These are phyloP conservation scores for Coregonus sp. DNA, from an alignment of 2,797 vertebrate genomes.

Conservation along the genomic window DNA sequence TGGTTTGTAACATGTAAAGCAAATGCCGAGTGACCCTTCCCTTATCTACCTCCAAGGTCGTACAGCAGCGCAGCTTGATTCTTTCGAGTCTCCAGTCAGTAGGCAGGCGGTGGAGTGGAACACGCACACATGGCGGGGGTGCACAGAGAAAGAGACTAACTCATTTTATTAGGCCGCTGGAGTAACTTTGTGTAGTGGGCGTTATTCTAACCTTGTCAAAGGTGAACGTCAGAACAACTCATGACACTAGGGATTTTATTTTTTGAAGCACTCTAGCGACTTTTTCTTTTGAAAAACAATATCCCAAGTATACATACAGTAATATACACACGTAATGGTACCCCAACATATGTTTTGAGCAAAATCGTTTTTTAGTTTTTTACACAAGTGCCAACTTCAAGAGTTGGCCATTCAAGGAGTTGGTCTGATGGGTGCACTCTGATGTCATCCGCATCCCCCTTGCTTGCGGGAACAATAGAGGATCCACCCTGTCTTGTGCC, in stretches of 20 bases:
- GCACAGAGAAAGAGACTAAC: neutral
- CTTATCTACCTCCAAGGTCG: slow-evolving; percentile 60
- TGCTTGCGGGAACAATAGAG: too few relatives aligned
- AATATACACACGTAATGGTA: too few relatives aligned
- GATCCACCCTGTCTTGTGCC: too few relatives aligned
- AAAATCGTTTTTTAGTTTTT: too few relatives aligned
- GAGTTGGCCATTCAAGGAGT: too few relatives aligned
- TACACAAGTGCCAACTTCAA: too few relatives aligned
- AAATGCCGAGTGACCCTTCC: slow-evolving; percentile 40
- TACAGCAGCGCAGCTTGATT: slow-evolving; percentile 39
- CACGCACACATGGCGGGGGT: neutral
- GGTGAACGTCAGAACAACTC: slow-evolving; percentile 39
- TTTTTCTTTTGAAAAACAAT: too few relatives aligned
- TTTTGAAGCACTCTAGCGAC: too few relatives aligned
- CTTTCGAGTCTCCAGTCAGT: slow-evolving; percentile 15
- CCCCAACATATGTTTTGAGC: too few relatives aligned
- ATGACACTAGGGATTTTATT: neutral
- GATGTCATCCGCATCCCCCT: too few relatives aligned
- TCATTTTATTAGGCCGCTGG: neutral
- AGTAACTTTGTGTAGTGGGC: slow-evolving; percentile 10
- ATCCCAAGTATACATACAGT: too few relatives aligned
- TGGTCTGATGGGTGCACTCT: too few relatives aligned
- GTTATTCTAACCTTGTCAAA: slow-evolving; percentile 52
- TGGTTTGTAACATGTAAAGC: slow-evolving; percentile 22
- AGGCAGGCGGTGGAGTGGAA: slow-evolving; percentile 32